Conservation (phyloP, 2,888 invertebrate genomes). For the Macaria liturata region DNA sequence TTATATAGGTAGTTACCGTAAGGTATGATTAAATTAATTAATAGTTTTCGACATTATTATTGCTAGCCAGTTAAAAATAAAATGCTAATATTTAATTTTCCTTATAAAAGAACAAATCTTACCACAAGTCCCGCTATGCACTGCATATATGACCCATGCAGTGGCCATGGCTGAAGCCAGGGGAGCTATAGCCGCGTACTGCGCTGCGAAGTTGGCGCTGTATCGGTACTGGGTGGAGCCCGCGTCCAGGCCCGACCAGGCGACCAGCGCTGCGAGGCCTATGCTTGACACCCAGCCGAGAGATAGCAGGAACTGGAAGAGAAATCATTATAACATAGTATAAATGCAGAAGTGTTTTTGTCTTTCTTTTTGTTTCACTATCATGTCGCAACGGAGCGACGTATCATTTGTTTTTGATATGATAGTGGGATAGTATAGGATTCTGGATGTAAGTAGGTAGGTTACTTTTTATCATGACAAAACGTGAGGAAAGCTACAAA, state of each 20-base stretch:
- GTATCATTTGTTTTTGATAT: too few species aligned
- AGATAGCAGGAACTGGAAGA: constrained; percentile 68
- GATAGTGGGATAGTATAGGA: too few species aligned
- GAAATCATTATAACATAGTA: neutral
- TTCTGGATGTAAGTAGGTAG: too few species aligned
- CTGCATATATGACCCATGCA: constrained; percentile 86
- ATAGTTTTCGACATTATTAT: too few species aligned
- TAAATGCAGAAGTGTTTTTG: neutral
- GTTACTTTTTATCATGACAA: too few species aligned
- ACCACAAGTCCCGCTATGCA: constrained; percentile 82
- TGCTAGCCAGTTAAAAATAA: too few species aligned
- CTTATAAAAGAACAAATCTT: constrained; percentile 30
- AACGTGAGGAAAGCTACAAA: too few species aligned
- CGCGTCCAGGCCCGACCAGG: constrained; percentile 84
- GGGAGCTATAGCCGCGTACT: constrained; percentile 86
- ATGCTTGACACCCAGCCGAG: constrained; percentile 82
- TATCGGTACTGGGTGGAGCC: constrained; percentile 85
- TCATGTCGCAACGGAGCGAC: too few species aligned
- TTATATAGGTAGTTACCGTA: too few species aligned
- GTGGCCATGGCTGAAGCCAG: constrained; percentile 84
- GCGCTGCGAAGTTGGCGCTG: constrained; percentile 83
- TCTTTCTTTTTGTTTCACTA: neutral
- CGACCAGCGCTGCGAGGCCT: constrained; percentile 75
- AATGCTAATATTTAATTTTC: too few species aligned
- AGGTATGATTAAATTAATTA: too few species aligned